These are phyloP conservation scores for Cosmorhoe ocellata DNA, from an alignment of 2,888 invertebrate genomes.

Conservation along the genomic window DNA sequence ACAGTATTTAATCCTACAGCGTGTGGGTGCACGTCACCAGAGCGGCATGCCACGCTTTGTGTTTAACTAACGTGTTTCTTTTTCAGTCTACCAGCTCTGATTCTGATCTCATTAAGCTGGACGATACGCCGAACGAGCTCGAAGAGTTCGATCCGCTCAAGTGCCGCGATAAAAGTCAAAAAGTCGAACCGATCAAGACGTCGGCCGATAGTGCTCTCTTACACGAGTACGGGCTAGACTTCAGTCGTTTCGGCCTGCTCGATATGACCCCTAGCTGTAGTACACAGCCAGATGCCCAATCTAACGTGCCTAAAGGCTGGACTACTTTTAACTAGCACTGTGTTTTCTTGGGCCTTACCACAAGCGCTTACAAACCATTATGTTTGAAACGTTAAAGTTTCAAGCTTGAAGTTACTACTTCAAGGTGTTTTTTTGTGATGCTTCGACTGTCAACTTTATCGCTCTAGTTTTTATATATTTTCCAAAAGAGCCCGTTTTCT, in stretches of 20 bases:
- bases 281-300: conserved; percentile 45
- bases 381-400: no score
- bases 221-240: conserved; percentile 88
- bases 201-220: conserved; percentile 85
- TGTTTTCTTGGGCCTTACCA: no score
- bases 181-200: conserved; percentile 62
- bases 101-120: conserved; percentile 75
- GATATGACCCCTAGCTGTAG: conserved; percentile 55
- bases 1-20: neutral
- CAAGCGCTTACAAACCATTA: no score
- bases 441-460: no score
- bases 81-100: conserved; percentile 74
- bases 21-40: conserved; percentile 3
- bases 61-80: conserved; percentile 60
- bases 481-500: no score
- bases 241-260: conserved; percentile 76
- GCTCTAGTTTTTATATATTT: no score
- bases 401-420: no score
- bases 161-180: conserved; percentile 61
- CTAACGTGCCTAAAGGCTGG: conserved; percentile 68
- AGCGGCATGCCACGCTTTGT: conserved; percentile 24
- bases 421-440: no score
- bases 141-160: conserved; percentile 75
- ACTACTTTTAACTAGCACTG: conserved; percentile 68
- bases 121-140: conserved; percentile 67